Conservation (phyloP, 2,888 invertebrate species). For the Teleogryllus oceanicus region DNA sequence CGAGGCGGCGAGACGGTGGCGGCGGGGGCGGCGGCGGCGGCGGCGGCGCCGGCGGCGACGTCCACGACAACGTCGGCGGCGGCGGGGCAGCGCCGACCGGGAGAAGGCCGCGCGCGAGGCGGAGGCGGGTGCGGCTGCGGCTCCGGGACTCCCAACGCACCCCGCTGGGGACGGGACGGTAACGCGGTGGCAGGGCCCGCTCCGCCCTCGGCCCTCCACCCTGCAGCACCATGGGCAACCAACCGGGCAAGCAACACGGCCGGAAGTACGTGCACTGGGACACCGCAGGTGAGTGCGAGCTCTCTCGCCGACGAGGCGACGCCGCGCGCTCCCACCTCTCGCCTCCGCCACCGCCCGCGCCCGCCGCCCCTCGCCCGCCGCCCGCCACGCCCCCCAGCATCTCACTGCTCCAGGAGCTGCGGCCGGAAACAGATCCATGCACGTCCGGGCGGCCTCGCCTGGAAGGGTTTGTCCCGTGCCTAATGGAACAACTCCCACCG, state of each 20-base stretch:
- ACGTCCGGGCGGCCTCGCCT: too few species aligned
- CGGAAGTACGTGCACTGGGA: conserved; percentile 81
- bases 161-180: neutral
- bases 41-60: neutral
- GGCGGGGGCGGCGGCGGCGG: too few species aligned
- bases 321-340: neutral
- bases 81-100: neutral
- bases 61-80: neutral
- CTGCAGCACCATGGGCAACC: conserved; percentile 59
- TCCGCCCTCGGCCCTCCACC: conserved; percentile 4
- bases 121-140: neutral
- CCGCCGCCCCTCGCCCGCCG: too few species aligned
- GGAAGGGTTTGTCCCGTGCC: too few species aligned
- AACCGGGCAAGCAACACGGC: conserved; percentile 58
- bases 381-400: too few species aligned
- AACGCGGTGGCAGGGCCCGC: neutral
- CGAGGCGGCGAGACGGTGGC: too few species aligned
- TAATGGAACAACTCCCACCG: too few species aligned
- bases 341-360: too few species aligned
- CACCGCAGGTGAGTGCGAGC: conserved; percentile 66
- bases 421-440: too few species aligned
- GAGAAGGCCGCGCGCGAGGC: neutral
- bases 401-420: too few species aligned
- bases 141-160: neutral
- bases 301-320: neutral